These are phyloP conservation scores for Drosophila sechellia DNA, from an alignment of 1,140 invertebrate genomes.

Conservation along the genomic window DNA sequence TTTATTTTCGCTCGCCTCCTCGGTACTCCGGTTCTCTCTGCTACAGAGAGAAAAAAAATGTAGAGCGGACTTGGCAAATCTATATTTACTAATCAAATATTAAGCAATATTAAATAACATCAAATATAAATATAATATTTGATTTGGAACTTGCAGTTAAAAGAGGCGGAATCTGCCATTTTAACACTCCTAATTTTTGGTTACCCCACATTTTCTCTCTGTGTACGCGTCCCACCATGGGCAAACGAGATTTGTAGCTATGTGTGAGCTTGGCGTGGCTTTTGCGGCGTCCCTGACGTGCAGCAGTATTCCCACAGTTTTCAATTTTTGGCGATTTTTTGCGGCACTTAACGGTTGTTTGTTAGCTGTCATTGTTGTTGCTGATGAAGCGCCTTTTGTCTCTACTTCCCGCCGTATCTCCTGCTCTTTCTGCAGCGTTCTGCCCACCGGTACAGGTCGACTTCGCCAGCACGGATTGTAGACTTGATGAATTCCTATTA, in stretches of 20 bases:
- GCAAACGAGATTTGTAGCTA: conserved; percentile 62
- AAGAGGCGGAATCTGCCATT: not conserved
- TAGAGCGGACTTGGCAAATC: not conserved
- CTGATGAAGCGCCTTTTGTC: conserved; percentile 77
- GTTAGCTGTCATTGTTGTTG: conserved; percentile 81
- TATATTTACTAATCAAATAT: too few species aligned
- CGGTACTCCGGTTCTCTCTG: conserved; percentile 2
- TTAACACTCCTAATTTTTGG: not conserved
- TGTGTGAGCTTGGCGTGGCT: conserved; percentile 42
- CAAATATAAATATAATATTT: not conserved
- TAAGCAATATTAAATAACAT: too few species aligned
- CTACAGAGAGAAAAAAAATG: not conserved
- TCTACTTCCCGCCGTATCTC: conserved; percentile 8
- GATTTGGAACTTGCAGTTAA: too few species aligned
- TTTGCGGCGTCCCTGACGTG: conserved; percentile 32
- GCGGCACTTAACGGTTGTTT: conserved; percentile 81
- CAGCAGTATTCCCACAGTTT: conserved; percentile 73
- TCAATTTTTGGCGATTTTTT: conserved; percentile 83
- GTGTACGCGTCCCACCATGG: conserved; percentile 12
- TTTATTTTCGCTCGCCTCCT: conserved; percentile 24
- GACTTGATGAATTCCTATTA: too few species aligned
- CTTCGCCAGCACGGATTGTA: too few species aligned
- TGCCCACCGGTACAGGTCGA: conserved; percentile 2
- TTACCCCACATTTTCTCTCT: not conserved
- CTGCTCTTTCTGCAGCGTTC: not conserved